A percentile compares a stretch with the other conserved stretches of the same genome.
Evolutionary conservation across 2,888 invertebrate genomes (phyloP).

Genomic region (Meloe dianella): DNA sequence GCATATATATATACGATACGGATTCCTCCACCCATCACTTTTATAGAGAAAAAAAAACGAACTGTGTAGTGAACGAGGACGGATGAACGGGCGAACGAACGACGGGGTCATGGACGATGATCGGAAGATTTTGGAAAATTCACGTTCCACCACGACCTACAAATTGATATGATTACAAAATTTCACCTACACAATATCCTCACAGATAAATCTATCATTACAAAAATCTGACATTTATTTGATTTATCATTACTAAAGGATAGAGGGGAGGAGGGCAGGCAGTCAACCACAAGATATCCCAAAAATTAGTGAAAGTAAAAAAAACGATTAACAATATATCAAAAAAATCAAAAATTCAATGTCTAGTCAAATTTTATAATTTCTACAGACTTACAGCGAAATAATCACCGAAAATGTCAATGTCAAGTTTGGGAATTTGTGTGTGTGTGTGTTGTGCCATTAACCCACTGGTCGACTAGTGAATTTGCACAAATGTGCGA

Average conservation of each 20-base stretch:
- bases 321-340: background rate
- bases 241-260: too few species aligned
- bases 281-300: too few species aligned
- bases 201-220: too few species aligned
- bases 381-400: conserved; percentile 24
- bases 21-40: background rate
- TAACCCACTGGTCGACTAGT: conserved; percentile 45
- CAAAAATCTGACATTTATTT: too few species aligned
- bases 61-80: background rate
- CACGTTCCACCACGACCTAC: background rate
- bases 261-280: too few species aligned
- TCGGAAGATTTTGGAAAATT: background rate
- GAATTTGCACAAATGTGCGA: conserved; percentile 45
- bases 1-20: background rate
- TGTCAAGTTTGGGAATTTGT: conserved; percentile 29
- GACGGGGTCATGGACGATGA: conserved; percentile 1
- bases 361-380: conserved; percentile 25
- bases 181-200: background rate
- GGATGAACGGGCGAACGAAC: background rate
- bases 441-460: too few species aligned
- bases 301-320: background rate
- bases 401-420: conserved; percentile 30
- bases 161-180: background rate
- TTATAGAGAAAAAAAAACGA: background rate
- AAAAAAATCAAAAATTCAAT: conserved; percentile 8